phyloP scores from a whole-genome alignment of 2,113 vertebrate species.

The Sapayoa aenigma region DNA sequence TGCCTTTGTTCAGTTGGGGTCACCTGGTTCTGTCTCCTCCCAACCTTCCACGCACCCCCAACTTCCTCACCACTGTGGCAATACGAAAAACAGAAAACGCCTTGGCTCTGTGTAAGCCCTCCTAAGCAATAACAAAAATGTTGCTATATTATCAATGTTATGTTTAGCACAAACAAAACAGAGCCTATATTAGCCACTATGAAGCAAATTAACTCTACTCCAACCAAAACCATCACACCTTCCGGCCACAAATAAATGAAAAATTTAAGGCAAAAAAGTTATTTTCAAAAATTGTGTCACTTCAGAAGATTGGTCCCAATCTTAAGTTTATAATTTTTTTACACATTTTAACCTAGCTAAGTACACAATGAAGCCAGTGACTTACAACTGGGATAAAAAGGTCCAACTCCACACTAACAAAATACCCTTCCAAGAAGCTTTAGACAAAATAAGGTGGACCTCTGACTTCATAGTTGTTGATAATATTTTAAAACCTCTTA shows the following conservation, averaged over 20 bases:
- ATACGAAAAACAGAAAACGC: background rate
- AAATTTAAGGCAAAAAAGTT: background rate
- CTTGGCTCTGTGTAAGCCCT: background rate
- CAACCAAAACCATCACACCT: background rate
- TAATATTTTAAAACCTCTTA: background rate
- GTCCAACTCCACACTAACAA: background rate
- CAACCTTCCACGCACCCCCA: background rate
- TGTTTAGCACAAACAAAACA: background rate
- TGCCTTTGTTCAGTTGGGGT: background rate
- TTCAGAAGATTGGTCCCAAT: background rate
- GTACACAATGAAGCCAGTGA: background rate
- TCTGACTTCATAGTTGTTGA: background rate
- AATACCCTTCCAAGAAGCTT: background rate
- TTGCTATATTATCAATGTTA: background rate
- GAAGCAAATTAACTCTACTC: background rate
- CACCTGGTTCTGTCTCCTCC: background rate
- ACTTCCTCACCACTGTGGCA: background rate
- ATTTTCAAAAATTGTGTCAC: background rate
- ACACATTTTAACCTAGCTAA: background rate
- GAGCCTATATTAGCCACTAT: background rate
- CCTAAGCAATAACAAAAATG: background rate
- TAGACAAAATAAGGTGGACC: background rate
- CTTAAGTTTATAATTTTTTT: background rate
- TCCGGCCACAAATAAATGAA: background rate
- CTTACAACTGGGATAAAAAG: background rate